phyloP scores from a whole-genome alignment of 1,140 invertebrate species.

The Drosophila kikkawai region DNA sequence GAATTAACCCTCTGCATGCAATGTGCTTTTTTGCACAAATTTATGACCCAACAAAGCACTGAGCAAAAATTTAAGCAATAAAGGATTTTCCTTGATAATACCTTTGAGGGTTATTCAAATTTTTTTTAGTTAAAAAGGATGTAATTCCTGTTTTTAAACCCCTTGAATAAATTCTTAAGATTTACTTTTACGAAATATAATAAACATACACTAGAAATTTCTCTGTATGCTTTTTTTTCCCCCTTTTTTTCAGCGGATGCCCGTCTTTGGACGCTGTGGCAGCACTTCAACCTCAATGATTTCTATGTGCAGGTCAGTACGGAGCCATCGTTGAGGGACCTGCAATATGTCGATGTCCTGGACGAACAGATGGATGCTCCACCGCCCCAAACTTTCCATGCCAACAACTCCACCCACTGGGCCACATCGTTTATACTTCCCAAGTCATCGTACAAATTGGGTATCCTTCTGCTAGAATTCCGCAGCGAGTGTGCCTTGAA shows the following conservation, averaged over 20 bases:
- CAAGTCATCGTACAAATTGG: conserved; percentile 56
- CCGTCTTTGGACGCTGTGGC: conserved; percentile 44
- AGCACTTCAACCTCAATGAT: conserved; percentile 60
- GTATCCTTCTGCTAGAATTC: conserved; percentile 67
- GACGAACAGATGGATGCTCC: conserved; percentile 38
- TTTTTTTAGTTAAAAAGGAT: neutral
- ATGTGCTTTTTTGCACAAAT: conserved; percentile 45
- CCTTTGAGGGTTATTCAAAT: neutral
- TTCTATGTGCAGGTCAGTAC: conserved; percentile 76
- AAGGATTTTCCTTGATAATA: neutral
- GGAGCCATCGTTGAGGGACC: conserved; percentile 54
- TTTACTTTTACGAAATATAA: neutral
- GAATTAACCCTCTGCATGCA: conserved; percentile 54
- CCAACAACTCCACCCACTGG: conserved; percentile 62
- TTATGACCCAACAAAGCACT: conserved; percentile 36
- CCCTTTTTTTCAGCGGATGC: conserved; percentile 29
- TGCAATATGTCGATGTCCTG: conserved; percentile 35
- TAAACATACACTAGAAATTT: neutral
- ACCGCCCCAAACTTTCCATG: conserved; percentile 65
- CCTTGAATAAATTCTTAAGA: neutral
- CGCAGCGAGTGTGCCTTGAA: conserved; percentile 66
- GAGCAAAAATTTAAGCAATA: neutral
- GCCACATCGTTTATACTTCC: conserved; percentile 58
- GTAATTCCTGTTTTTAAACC: neutral
- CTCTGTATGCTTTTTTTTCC: neutral